Base-by-base conservation (phyloP, 2,797 vertebrate species). In the Morus bassanus region DNA sequence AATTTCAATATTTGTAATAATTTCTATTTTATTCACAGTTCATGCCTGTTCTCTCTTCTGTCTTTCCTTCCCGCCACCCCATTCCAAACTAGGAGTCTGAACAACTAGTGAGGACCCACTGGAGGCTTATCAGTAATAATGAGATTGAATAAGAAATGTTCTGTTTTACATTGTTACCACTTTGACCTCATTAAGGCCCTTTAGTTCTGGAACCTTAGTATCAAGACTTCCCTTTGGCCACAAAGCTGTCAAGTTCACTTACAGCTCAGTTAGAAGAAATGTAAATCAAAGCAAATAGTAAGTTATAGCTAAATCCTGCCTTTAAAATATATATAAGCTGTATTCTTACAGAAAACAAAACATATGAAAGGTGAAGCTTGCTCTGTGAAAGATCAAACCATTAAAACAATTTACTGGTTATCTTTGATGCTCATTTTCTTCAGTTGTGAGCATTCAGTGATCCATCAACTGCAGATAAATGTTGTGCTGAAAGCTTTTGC, bases 341-440 rank as follows among this genome's bases (percentile, higher is more conserved):
- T 17, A n/a, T 79, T 93, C 93, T 51, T 81, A 48, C 15, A 82
- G 78, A 57, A 80, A 96, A 75, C 41, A 70, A 87, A 92, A 77
- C 23, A 74, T 39, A 68, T 2, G 4, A 68, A 84, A 81, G 53
- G 68, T 61, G 1, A 89, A 70, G 60, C 64, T 78, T 21, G 7
- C 50, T 61, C 70, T 75, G 75, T 68, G 80, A 70, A 85, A 84
- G 69, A 72, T 43, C 37, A 72, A 80, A 23, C 81, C 88, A 88
- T 93, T 95, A 96, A 94, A 95, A 96, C 70, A 93, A 95, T 95
- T 93, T 54, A 46, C 84, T 73, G 39, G 56, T 5, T 61, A 61
- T 43, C 84, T 94, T 85, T 96, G 90, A 97, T 92, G 94, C 31
- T 89, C 46, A 33, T 85, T 94, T 94, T 87, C 48, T 89, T 91